Percentiles rank a stretch among this genome's conserved stretches.
Evolutionary conservation across 30 jellyfish, hydroid and myxozoan genomes (phyloP).

Genomic region (Rhopilema esculentum): DNA sequence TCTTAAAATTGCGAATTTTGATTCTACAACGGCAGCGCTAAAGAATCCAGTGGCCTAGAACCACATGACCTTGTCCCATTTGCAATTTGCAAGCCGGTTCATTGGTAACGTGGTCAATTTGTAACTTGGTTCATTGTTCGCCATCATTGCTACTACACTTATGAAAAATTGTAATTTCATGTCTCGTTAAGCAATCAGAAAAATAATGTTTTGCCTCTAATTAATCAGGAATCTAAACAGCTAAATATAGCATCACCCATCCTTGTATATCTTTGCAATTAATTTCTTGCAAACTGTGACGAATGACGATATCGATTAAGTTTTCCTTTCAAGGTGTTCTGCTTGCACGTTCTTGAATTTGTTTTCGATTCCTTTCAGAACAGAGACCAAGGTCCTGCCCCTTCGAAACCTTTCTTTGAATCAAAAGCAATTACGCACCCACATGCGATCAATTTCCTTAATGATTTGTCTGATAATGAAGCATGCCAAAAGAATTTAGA

Average conservation of each 20-base stretch:
- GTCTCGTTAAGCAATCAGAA: no score
- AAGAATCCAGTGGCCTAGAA: no score
- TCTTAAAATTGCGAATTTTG: no score
- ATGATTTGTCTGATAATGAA: constrained; percentile 28
- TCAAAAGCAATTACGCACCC: constrained; percentile 52
- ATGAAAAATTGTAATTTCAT: no score
- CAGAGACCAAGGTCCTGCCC: not conserved
- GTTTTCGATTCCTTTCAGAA: not conserved
- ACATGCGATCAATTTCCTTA: constrained; percentile 60
- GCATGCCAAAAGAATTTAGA: constrained; percentile 59
- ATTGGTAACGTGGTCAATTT: no score
- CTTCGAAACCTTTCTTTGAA: not conserved
- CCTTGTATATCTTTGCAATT: not conserved
- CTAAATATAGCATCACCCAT: not conserved
- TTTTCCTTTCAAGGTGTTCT: not conserved
- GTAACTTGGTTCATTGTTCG: no score
- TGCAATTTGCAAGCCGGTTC: no score
- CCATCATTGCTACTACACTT: no score
- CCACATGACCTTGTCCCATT: no score
- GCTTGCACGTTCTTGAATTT: not conserved
- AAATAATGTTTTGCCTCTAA: no score
- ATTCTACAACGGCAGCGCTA: no score
- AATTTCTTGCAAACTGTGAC: not conserved
- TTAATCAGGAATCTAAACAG: no score
- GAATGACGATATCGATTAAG: not conserved